A percentile compares a stretch with the other conserved stretches of the same genome.
Conservation (phyloP, 1,140 invertebrate genomes). For the Camponotus vicinus region DNA sequence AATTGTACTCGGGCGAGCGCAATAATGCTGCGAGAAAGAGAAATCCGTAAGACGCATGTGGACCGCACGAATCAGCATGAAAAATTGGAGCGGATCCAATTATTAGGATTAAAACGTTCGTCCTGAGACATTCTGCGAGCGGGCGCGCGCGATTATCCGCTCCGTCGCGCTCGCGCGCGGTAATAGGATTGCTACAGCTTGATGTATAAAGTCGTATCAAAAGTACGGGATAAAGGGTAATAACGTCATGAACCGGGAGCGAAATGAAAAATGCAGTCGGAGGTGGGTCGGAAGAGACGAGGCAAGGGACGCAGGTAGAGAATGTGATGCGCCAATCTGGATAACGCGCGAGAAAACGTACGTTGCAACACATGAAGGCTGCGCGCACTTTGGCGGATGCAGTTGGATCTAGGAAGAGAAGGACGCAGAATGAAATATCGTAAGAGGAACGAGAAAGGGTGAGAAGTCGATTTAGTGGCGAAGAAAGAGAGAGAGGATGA, state of each 20-base stretch:
- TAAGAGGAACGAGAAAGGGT: constrained; percentile 37
- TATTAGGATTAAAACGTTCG: constrained; percentile 64
- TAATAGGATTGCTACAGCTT: constrained; percentile 70
- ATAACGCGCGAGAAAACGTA: constrained; percentile 41
- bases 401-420: neutral
- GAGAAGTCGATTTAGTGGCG: neutral
- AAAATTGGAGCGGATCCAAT: constrained; percentile 65
- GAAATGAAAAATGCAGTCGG: constrained; percentile 67
- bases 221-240: constrained; percentile 65
- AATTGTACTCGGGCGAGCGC: constrained; percentile 37
- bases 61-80: constrained; percentile 50
- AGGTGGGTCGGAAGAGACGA: neutral
- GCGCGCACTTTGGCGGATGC: constrained; percentile 17
- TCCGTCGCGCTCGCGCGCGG: constrained; percentile 22
- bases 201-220: constrained; percentile 70
- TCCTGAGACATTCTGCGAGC: constrained; percentile 38
- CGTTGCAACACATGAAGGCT: neutral
- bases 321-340: constrained; percentile 53
- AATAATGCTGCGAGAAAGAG: constrained; percentile 23
- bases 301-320: constrained; percentile 9
- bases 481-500: neutral
- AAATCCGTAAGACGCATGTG: constrained; percentile 18
- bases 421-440: constrained; percentile 35
- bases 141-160: constrained; percentile 65
- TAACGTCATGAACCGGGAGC: constrained; percentile 61